Evolutionary conservation across 2,888 invertebrate species (phyloP).

Genomic region (Ceriagrion tenellum): DNA sequence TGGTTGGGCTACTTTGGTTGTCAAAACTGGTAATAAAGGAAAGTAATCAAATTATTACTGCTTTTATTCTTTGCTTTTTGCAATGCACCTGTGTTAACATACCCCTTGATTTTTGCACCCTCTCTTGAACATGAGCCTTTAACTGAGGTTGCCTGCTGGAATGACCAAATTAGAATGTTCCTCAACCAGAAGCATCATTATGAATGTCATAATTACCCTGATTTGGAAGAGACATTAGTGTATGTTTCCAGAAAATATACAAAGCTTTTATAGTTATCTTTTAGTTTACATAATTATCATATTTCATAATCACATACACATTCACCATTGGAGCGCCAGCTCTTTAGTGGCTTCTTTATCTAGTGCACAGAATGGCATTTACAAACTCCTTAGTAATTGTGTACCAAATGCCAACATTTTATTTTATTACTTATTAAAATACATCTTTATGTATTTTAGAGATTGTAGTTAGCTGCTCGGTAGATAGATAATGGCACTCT

Average conservation of each 20-base stretch:
- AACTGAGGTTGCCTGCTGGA: slow-evolving; percentile 47
- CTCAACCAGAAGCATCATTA: slow-evolving; percentile 57
- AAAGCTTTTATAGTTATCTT: not conserved
- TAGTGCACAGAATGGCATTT: not conserved
- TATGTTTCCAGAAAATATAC: not conserved
- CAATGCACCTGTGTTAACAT: slow-evolving; percentile 48
- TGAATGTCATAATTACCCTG: not conserved
- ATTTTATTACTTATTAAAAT: not conserved
- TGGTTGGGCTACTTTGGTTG: slow-evolving; percentile 63
- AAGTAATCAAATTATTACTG: slow-evolving; percentile 56
- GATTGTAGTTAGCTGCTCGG: not conserved
- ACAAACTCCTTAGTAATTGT: not conserved
- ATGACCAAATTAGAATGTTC: slow-evolving; percentile 48
- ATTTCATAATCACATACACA: not conserved
- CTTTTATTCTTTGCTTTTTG: slow-evolving; percentile 66
- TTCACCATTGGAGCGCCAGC: not conserved
- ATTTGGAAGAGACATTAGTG: not conserved
- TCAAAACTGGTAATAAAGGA: slow-evolving; percentile 62
- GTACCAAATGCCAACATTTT: not conserved
- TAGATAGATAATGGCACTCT: not conserved
- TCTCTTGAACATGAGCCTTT: slow-evolving; percentile 38
- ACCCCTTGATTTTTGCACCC: slow-evolving; percentile 41
- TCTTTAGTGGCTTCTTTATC: not conserved
- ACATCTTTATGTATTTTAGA: not conserved
- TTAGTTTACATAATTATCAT: not conserved